phyloP scores from a whole-genome alignment of 2,888 invertebrate genomes.

The Camptogramma bilineatum region DNA sequence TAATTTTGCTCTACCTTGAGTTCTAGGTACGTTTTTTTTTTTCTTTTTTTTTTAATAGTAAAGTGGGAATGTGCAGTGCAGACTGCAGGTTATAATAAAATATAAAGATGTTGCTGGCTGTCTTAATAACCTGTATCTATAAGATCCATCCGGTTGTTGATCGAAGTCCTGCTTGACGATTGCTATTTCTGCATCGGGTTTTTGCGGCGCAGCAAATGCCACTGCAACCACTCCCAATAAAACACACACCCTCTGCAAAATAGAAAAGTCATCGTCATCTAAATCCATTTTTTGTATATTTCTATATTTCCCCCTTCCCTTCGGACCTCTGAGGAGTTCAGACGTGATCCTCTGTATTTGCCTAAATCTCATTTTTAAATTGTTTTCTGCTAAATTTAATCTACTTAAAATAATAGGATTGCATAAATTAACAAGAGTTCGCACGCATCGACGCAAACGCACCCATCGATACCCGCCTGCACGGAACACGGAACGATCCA shows the following conservation, averaged over 20 bases:
- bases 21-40: too few relatives aligned
- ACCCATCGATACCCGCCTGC: too few relatives aligned
- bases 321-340: not conserved
- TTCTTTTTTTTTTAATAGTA: too few relatives aligned
- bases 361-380: not conserved
- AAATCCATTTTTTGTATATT: not conserved
- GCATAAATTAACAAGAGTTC: not conserved
- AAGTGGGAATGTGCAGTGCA: too few relatives aligned
- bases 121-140: slow-evolving; percentile 87
- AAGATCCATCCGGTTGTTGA: slow-evolving; percentile 89
- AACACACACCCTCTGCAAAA: slow-evolving; percentile 69
- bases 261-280: not conserved
- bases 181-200: slow-evolving; percentile 85
- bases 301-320: too few relatives aligned
- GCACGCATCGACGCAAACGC: too few relatives aligned
- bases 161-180: slow-evolving; percentile 90
- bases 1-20: not conserved
- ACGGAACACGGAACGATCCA: too few relatives aligned
- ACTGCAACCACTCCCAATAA: slow-evolving; percentile 65
- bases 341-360: not conserved
- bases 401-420: not conserved
- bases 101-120: too few relatives aligned
- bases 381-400: not conserved
- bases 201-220: slow-evolving; percentile 84
- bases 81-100: too few relatives aligned